A percentile compares a stretch with the other conserved stretches of the same genome.
Evolutionary conservation across 2,888 invertebrate genomes (phyloP).

Genomic region (Empis livida): DNA sequence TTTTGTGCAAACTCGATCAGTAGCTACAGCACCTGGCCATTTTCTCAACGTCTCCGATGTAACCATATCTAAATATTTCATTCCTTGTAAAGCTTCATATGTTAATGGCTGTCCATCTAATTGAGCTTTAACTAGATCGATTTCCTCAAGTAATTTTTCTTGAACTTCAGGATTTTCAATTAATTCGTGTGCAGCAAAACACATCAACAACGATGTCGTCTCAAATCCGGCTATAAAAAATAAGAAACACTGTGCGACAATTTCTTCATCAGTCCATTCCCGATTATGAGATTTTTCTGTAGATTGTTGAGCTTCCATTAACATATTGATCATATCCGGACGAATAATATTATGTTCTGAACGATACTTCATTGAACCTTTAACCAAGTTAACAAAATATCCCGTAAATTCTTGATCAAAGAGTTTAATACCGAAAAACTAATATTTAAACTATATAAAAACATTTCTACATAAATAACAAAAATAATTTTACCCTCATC

Average conservation of each 20-base stretch:
- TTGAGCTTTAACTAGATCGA: constrained; percentile 36
- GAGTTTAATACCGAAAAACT: constrained; percentile 21
- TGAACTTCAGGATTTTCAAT: constrained; percentile 46
- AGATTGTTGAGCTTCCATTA: constrained; percentile 35
- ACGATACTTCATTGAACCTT: constrained; percentile 36
- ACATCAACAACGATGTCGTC: constrained; percentile 33
- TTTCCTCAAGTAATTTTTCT: constrained; percentile 40
- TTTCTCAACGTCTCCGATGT: constrained; percentile 40
- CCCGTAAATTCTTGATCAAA: constrained; percentile 25
- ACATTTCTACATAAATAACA: too few relatives aligned
- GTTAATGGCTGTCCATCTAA: constrained; percentile 37
- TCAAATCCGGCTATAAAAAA: constrained; percentile 47
- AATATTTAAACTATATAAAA: too few relatives aligned
- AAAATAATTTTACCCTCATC: too few relatives aligned
- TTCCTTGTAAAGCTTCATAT: constrained; percentile 41
- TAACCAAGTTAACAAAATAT: constrained; percentile 35
- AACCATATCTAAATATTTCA: constrained; percentile 46
- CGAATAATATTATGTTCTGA: constrained; percentile 37
- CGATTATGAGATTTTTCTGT: constrained; percentile 10
- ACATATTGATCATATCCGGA: constrained; percentile 43
- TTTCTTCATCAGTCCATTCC: constrained; percentile 38
- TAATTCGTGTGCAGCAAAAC: constrained; percentile 43
- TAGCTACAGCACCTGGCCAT: constrained; percentile 38
- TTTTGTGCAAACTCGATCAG: constrained; percentile 41
- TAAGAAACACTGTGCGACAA: constrained; percentile 43